Evolutionary conservation across 2,797 vertebrate genomes (phyloP).

Genomic region (Pseudochirops corinnae): DNA sequence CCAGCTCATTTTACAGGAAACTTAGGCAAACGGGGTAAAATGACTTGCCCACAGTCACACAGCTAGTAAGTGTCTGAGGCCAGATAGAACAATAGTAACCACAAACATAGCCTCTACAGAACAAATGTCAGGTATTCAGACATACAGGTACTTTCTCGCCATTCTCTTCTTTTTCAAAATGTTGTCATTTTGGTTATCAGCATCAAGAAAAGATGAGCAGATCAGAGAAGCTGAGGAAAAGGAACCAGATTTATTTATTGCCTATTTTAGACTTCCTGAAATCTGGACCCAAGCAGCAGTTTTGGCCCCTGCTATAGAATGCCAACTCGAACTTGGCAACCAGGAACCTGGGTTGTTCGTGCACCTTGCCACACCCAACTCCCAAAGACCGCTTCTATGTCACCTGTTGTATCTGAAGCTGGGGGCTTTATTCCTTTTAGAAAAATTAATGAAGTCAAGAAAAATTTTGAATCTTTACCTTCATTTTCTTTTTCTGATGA

Average conservation of each 20-base stretch:
- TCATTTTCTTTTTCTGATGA: slow-evolving; percentile 98
- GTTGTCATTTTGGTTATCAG: slow-evolving; percentile 91
- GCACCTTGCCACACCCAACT: slow-evolving; percentile 86
- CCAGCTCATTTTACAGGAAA: too few relatives aligned
- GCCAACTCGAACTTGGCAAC: slow-evolving; percentile 91
- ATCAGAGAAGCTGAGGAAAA: slow-evolving; percentile 98
- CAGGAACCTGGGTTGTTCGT: slow-evolving; percentile 87
- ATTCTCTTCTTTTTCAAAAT: slow-evolving; percentile 87
- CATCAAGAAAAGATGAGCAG: slow-evolving; percentile 98
- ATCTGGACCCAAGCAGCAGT: slow-evolving; percentile 95
- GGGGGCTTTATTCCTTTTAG: slow-evolving; percentile 87
- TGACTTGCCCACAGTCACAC: background rate
- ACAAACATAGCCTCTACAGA: slow-evolving; percentile 88
- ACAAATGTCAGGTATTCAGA: slow-evolving; percentile 92
- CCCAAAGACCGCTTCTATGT: slow-evolving; percentile 84
- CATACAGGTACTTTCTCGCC: slow-evolving; percentile 89
- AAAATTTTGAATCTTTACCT: slow-evolving; percentile 93
- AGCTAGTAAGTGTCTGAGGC: background rate
- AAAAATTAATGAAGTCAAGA: slow-evolving; percentile 92
- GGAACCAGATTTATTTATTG: slow-evolving; percentile 93
- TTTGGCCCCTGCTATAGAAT: slow-evolving; percentile 92
- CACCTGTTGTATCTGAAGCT: slow-evolving; percentile 84
- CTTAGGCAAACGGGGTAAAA: too few relatives aligned
- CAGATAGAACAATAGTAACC: slow-evolving; percentile 83
- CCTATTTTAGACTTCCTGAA: slow-evolving; percentile 98